Conservation (phyloP, 2,888 invertebrate species). For the Yponomeuta sedellus region DNA sequence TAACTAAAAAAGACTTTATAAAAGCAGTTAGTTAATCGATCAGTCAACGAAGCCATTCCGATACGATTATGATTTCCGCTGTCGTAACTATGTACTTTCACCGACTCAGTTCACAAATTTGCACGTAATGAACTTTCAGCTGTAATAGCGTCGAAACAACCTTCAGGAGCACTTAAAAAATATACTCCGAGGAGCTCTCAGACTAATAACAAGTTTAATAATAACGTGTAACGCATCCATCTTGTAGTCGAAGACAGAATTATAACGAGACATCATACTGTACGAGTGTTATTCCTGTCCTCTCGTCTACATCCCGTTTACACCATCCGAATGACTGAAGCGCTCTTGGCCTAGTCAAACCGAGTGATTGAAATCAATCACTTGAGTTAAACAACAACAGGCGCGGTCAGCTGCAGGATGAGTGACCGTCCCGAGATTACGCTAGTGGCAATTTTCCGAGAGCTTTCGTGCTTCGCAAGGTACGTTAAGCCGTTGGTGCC, state of each 20-base stretch:
- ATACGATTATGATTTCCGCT: too few species aligned
- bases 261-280: conserved; percentile 1
- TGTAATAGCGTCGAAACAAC: not conserved
- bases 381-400: too few species aligned
- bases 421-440: too few species aligned
- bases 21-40: too few species aligned
- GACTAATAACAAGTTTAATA: conserved; percentile 10
- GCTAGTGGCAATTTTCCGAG: too few species aligned
- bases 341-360: too few species aligned
- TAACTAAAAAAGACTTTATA: too few species aligned
- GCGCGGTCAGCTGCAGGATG: too few species aligned
- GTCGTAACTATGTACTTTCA: not conserved
- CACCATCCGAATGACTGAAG: not conserved
- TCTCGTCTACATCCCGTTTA: not conserved
- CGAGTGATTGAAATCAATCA: too few species aligned
- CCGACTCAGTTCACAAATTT: not conserved
- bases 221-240: conserved; percentile 6
- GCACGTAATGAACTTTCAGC: not conserved
- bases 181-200: not conserved
- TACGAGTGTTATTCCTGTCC: not conserved
- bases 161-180: not conserved
- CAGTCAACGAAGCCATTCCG: too few species aligned
- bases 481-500: too few species aligned
- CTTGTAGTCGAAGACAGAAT: conserved; percentile 9
- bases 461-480: too few species aligned